These are phyloP conservation scores for Condylostylus longicornis DNA, from an alignment of 1,140 invertebrate genomes.

Conservation along the genomic window DNA sequence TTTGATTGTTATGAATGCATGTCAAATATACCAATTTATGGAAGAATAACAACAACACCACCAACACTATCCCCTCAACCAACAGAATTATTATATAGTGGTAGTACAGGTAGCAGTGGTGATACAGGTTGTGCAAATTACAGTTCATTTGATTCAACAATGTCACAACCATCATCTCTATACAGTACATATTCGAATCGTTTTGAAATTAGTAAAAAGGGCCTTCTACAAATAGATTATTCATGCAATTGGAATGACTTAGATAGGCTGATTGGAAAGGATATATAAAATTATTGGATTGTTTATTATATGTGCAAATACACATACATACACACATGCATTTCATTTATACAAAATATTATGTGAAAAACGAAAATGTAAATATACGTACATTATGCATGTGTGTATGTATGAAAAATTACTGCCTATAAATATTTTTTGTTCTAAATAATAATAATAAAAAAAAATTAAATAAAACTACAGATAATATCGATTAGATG, in stretches of 20 bases:
- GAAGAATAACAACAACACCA: not conserved
- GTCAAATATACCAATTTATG: slow-evolving; percentile 13
- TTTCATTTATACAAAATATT: too few species aligned
- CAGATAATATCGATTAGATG: too few species aligned
- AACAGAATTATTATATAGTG: not conserved
- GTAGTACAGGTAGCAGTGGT: not conserved
- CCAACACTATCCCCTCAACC: slow-evolving; percentile 2
- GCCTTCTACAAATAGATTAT: slow-evolving; percentile 52
- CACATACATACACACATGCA: too few species aligned
- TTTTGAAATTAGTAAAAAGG: slow-evolving; percentile 45
- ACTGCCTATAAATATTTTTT: too few species aligned
- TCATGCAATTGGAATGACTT: slow-evolving; percentile 49
- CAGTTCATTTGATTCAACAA: slow-evolving; percentile 7
- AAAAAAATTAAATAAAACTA: too few species aligned
- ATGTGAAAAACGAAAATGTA: too few species aligned
- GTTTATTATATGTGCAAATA: too few species aligned
- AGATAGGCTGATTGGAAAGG: slow-evolving; percentile 40
- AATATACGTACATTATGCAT: too few species aligned
- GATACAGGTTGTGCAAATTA: too few species aligned
- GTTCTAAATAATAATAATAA: too few species aligned
- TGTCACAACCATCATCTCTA: slow-evolving; percentile 20
- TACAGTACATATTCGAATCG: slow-evolving; percentile 28
- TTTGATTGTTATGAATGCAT: slow-evolving; percentile 27
- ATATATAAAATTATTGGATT: too few species aligned
- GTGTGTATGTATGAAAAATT: too few species aligned